Conservation (phyloP, 2,888 invertebrate species). For the Cartodere bifasciata region DNA sequence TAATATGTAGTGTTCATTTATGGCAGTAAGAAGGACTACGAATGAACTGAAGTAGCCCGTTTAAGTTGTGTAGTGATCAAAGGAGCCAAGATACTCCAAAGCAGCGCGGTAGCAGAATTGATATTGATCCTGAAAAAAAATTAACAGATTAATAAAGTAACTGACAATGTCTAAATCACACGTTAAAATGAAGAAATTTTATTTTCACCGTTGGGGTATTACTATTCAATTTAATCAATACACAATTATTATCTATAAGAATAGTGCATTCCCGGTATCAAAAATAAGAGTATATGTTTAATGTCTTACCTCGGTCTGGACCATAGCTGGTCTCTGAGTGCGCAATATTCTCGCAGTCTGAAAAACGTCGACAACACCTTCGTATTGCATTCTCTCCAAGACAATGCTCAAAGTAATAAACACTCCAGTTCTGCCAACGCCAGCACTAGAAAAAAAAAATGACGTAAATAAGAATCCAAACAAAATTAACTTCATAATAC, state of each 20-base stretch:
- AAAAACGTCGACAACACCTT: constrained; percentile 98
- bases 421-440: constrained; percentile 96
- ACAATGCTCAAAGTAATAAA: constrained; percentile 97
- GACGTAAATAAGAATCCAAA: no score
- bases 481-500: no score
- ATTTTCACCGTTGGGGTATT: no score
- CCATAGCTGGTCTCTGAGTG: constrained; percentile 98
- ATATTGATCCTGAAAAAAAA: constrained; percentile 78
- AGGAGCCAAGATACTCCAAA: constrained; percentile 94
- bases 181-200: neutral
- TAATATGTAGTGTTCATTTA: constrained; percentile 14
- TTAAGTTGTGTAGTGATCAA: constrained; percentile 92
- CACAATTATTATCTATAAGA: neutral
- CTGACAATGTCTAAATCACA: neutral
- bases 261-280: neutral
- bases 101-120: constrained; percentile 99
- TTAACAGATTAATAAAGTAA: constrained; percentile 2
- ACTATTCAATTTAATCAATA: no score
- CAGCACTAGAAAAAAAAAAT: constrained; percentile 58
- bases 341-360: constrained; percentile 96
- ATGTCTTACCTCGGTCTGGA: constrained; percentile 87
- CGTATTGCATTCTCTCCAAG: constrained; percentile 96
- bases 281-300: neutral
- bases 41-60: constrained; percentile 10
- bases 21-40: constrained; percentile 20